Base-by-base conservation (phyloP, 2,797 vertebrate species). In the Emydoidea blandingii region DNA sequence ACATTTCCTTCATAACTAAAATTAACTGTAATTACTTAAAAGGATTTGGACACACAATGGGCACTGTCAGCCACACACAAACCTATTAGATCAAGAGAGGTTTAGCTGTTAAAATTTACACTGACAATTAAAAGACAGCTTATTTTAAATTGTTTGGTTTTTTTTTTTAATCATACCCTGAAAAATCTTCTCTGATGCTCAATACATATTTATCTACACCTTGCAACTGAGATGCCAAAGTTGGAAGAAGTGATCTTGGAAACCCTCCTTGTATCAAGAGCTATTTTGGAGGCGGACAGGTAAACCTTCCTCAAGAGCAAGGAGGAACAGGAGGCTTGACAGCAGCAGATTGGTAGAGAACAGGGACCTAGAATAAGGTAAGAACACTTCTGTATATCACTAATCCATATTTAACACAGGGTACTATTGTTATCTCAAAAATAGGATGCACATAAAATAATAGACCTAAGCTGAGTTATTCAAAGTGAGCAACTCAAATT, bases 1-100 rank as follows among this genome's bases (percentile, higher is more conserved):
- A 83, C 34, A 2, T 4, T 91, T 74, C 50, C 52, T 79, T 85
- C 59, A 87, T 87, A 94, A 90, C 84, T 92, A 84, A 23, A 76
- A 89, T 97, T 93, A 94, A 80, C 27, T 85, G 74, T 93, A 94
- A 78, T 94, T 79, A 88, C 29, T 92, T 44, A 44, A 34, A 85
- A 1, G 68, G 21, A 6, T 68, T 79, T 49, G 57, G 79, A 86
- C 34, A 91, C 8, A 78, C 62, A 86, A 57, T 11, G 94, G 83
- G 72, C 74, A 79, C 50, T 89, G 44, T 19, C 57, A 86, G 49
- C 27, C 83, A 95, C 93, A 89, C 15, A 87, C 21, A 87, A 72
- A 7, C 21, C 8, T 86, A 34, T 79, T 89, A 87, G 89, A 65
- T 62, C 86, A 82, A 86, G 92, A 87, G 14, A 94, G 6, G 76